A percentile compares a stretch with the other conserved stretches of the same genome.
Conservation (phyloP, 2,113 vertebrate species). For the Sebastes schlegelii region DNA sequence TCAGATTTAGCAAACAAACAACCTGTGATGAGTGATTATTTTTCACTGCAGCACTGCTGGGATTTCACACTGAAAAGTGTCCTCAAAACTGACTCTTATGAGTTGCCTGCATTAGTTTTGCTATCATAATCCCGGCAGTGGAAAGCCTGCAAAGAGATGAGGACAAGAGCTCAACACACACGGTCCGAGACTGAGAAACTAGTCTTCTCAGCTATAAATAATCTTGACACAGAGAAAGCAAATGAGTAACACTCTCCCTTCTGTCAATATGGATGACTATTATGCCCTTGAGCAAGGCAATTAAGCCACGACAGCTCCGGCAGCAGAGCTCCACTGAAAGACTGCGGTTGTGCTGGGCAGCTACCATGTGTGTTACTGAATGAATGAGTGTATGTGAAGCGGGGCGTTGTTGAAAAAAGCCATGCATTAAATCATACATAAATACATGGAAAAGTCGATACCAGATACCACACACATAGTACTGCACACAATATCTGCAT, state of each 20-base stretch:
- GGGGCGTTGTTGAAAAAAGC: slow-evolving; percentile 14
- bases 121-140: slow-evolving; percentile 8
- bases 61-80: slow-evolving; percentile 8
- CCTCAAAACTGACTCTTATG: not conserved
- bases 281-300: slow-evolving; percentile 47
- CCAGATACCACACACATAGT: not conserved
- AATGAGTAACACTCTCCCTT: slow-evolving; percentile 44
- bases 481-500: slow-evolving; percentile 47
- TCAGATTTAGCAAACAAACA: slow-evolving; percentile 28
- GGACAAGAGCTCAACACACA: slow-evolving; percentile 27
- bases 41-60: not conserved
- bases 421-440: slow-evolving; percentile 9
- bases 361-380: slow-evolving; percentile 37
- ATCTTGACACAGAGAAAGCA: slow-evolving; percentile 27
- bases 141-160: slow-evolving; percentile 16
- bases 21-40: too few species aligned
- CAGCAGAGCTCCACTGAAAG: slow-evolving; percentile 35
- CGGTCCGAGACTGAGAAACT: slow-evolving; percentile 22
- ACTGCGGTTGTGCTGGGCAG: slow-evolving; percentile 24
- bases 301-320: slow-evolving; percentile 1
- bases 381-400: slow-evolving; percentile 26
- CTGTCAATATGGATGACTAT: slow-evolving; percentile 42
- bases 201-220: slow-evolving; percentile 42
- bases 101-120: slow-evolving; percentile 4
- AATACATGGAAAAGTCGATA: slow-evolving; percentile 22